Base-by-base conservation (phyloP, 2,888 invertebrate genomes). In the Zaprionus bogoriensis region DNA sequence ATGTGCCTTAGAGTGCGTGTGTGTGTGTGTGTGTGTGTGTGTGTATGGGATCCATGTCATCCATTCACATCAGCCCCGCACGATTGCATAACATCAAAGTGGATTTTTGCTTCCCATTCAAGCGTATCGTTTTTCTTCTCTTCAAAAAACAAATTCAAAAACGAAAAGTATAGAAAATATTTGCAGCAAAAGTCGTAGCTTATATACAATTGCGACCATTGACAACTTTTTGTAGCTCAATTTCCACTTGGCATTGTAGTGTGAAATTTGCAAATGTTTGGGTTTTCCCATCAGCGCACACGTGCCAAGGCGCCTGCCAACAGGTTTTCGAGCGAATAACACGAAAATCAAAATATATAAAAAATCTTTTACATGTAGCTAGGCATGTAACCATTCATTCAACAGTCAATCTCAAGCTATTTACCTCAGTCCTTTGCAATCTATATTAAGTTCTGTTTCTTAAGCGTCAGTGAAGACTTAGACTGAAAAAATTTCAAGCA, bases 31-130 rank as follows among this genome's bases (percentile, higher is more conserved):
- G 23, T 27, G n/a, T 42, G 12, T 32, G 2, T 42, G 12, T 53
- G 12, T 54, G 12, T 38, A 23, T 48, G 36, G 30, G 36, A 41
- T 41, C 54, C 30, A 30, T 52, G 51, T 27, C 60, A 54, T 47
- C 53, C 32, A 60, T 54, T 60, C 46, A 19, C 39, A 57, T 57
- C 39, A 45, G 62, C 47, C 61, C 51, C 75, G 81, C 82, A 72
- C 85, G 75, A 81, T 69, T 77, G 77, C 77, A 62, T 71, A 71
- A 67, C 71, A 78, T 81, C 82, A 84, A 82, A 85, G 79, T 53
- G 55, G 76, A 72, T 78, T 71, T 72, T 51, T 61, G 46, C 41
- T 60, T 50, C 36, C 52, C 53, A 50, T 50, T 74, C 41, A 67
- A 58, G 67, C 67, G 50, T 53, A 62, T 71, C 60, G 52, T 55